Conservation (phyloP, 2,797 vertebrate genomes). For the Coranthus polyacanthus region DNA sequence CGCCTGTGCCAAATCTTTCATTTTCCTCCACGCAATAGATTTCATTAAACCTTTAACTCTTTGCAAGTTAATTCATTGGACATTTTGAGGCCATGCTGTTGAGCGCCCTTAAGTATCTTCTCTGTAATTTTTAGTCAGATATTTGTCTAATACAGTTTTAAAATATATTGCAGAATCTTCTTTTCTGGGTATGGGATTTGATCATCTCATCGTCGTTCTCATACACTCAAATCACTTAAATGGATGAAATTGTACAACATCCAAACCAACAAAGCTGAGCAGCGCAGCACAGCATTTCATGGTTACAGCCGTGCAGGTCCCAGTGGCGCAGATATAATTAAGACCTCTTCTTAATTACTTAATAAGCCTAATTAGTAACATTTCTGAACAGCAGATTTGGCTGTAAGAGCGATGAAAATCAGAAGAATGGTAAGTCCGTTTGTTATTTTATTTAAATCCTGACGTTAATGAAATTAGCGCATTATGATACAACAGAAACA, state of each 20-base stretch:
- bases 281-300: constrained; percentile 68
- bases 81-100: constrained; percentile 72
- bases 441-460: constrained; percentile 80
- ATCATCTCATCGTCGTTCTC: neutral
- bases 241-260: constrained; percentile 56
- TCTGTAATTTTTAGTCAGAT: constrained; percentile 67
- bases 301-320: constrained; percentile 77
- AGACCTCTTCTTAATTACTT: constrained; percentile 87
- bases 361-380: constrained; percentile 86
- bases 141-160: constrained; percentile 64
- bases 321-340: constrained; percentile 85
- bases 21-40: constrained; percentile 77
- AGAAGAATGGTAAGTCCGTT: constrained; percentile 78
- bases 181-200: constrained; percentile 12
- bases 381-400: constrained; percentile 78
- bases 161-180: constrained; percentile 30
- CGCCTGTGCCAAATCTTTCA: constrained; percentile 79
- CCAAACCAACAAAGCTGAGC: constrained; percentile 64
- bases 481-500: constrained; percentile 70
- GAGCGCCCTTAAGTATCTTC: constrained; percentile 63
- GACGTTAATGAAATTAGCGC: constrained; percentile 81
- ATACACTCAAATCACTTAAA: constrained; percentile 45
- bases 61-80: constrained; percentile 80
- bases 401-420: constrained; percentile 76
- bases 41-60: constrained; percentile 85